phyloP scores from a whole-genome alignment of 2,797 vertebrate genomes.

The Melanotaenia maccullochi region DNA sequence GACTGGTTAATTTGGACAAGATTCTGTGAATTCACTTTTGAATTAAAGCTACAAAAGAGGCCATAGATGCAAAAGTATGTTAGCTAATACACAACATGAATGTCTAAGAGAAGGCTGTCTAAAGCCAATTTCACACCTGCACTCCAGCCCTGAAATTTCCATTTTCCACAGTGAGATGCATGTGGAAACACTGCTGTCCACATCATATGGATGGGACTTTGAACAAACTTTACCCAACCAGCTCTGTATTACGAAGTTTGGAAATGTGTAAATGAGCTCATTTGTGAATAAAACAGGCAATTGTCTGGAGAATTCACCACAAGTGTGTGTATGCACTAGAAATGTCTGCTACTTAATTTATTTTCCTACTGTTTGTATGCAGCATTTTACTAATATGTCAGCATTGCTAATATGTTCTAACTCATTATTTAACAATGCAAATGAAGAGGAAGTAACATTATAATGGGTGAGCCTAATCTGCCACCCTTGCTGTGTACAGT shows the following conservation, averaged over 20 bases:
- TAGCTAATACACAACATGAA: neutral
- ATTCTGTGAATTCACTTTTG: conserved; percentile 20
- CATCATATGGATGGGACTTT: neutral
- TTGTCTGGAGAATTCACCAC: neutral
- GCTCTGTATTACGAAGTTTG: neutral
- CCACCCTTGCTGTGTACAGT: no score
- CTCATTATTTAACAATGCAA: neutral
- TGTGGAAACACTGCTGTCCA: neutral
- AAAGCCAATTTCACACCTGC: conserved; percentile 24
- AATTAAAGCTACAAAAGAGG: conserved; percentile 3
- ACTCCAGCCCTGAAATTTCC: conserved; percentile 5
- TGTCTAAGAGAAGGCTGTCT: conserved; percentile 6
- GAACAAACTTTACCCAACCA: neutral
- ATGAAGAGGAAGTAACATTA: neutral
- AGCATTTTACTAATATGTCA: neutral
- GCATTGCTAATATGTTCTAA: neutral
- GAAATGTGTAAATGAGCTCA: neutral
- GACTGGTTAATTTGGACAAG: conserved; percentile 37
- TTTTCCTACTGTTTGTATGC: neutral
- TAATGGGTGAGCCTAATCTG: neutral
- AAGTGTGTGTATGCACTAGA: neutral
- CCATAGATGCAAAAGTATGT: neutral
- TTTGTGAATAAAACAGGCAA: neutral
- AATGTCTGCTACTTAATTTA: neutral
- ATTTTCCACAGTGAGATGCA: neutral